These are phyloP conservation scores for Strix occidentalis DNA, from an alignment of 2,797 vertebrate genomes.

Conservation along the genomic window DNA sequence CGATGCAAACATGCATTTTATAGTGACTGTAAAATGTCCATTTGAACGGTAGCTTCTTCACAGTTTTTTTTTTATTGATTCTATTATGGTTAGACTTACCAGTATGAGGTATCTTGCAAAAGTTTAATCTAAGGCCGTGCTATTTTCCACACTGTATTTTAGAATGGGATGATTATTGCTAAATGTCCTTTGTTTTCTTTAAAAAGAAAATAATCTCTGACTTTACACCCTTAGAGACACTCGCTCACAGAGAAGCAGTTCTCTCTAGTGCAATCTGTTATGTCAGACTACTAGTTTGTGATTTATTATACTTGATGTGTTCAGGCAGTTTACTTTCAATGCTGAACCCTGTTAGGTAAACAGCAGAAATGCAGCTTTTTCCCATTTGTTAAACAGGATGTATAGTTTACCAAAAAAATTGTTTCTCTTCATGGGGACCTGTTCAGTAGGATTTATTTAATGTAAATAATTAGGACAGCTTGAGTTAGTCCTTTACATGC, in stretches of 20 bases:
- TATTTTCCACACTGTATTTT: background rate
- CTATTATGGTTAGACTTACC: background rate
- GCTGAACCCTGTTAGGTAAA: background rate
- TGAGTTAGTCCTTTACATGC: background rate
- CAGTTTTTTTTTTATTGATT: background rate
- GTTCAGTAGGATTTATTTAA: background rate
- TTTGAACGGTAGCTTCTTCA: background rate
- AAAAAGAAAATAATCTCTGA: background rate
- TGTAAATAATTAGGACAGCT: background rate
- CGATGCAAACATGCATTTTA: background rate
- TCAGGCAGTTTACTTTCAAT: background rate
- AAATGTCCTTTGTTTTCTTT: background rate
- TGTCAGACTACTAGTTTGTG: background rate
- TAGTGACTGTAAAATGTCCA: background rate
- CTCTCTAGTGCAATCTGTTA: background rate
- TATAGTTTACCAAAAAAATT: background rate
- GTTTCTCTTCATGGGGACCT: background rate
- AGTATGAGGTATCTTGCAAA: background rate
- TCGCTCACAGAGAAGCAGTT: background rate
- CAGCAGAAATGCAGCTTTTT: background rate
- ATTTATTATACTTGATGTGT: background rate
- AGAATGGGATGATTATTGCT: background rate
- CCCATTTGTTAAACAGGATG: background rate
- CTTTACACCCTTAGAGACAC: background rate
- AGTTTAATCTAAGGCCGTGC: background rate